A percentile compares a stretch with the other conserved stretches of the same genome.
These are phyloP conservation scores for Pristionchus pacificus DNA, from an alignment of 1,140 invertebrate genomes.

Conservation along the genomic window DNA sequence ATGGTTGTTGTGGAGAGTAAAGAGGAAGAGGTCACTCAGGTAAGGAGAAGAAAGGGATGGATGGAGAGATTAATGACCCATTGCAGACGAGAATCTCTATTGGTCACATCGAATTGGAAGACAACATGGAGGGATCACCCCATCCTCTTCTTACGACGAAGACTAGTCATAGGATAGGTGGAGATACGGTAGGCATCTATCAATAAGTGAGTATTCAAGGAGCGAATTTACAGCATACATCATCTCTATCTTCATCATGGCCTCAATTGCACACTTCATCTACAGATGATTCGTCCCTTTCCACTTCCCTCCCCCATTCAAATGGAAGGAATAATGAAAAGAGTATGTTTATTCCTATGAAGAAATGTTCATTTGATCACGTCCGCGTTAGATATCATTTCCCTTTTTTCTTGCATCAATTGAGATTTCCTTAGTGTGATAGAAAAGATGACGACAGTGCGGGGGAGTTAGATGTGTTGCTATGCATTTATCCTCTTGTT, in stretches of 20 bases:
- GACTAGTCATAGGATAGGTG: background rate
- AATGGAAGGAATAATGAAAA: too few relatives aligned
- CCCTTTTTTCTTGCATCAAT: background rate
- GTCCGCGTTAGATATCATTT: background rate
- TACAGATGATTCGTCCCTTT: background rate
- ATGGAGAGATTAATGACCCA: background rate
- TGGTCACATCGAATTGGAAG: constrained; percentile 23
- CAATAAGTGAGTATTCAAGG: background rate
- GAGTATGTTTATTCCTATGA: background rate
- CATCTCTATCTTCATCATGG: background rate
- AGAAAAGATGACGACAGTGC: background rate
- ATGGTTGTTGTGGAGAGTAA: constrained; percentile 27
- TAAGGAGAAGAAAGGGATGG: constrained; percentile 1
- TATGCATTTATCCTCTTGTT: too few relatives aligned
- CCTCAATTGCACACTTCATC: background rate
- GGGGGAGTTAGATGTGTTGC: background rate
- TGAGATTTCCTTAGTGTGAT: background rate
- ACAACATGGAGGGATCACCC: constrained; percentile 33
- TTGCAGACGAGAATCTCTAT: constrained; percentile 30
- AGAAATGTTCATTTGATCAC: background rate
- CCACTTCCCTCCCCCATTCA: background rate
- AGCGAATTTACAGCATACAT: background rate
- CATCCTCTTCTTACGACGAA: constrained; percentile 29
- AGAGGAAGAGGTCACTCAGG: constrained; percentile 33
- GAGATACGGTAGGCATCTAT: background rate